Evolutionary conservation across 2,113 vertebrate species (phyloP), one percentile per base, ranked within the genome.

Genomic region (Lepidothrix coronata): DNA sequence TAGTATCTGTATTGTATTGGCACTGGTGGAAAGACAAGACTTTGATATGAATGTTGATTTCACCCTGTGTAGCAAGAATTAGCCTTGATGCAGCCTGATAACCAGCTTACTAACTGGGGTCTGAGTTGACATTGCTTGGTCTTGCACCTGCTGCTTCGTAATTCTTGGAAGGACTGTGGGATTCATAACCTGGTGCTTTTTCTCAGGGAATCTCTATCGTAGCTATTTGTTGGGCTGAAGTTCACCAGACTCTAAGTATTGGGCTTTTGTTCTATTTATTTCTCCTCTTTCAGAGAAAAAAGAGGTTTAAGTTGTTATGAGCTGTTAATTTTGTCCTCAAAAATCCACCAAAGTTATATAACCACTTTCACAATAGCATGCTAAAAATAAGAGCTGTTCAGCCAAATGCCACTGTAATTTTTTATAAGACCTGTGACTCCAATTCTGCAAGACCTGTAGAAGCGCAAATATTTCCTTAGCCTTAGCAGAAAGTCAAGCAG

Each of bases 281-380:
- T 63, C 57, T 48, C 17, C 54, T 84, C 73, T 77, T 88, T 55
- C 4, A 3, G 28, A 61, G 48, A 5, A 39, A 51, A 51, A 65
- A 59, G 39, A 71, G 13, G 37, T 80, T 75, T 84, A 94, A 83
- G 49, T 76, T 91, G 39, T 74, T 94, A 96, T 8, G 39, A 93
- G 68, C 89, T 82, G 66, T 61, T 94, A 94, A 96, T 93, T 97
- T 93, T 89, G 87, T 74, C 95, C 92, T 90, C 85, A 91, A 91
- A 93, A 95, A 95, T 86, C 89, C 90, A 92, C 61, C 23, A 43
- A 93, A 95, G 83, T 97, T 98, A 97, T 68, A 93, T 95, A 97
- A 98, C 46, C 57, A 37, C 94, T 96, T 95, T 96, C 93, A 96
- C 95, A 96, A 96, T 43, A 92, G 83, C 27, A 2, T 75, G 44